phyloP scores from a whole-genome alignment of 2,113 vertebrate genomes.

The Corydoras maculifer region DNA sequence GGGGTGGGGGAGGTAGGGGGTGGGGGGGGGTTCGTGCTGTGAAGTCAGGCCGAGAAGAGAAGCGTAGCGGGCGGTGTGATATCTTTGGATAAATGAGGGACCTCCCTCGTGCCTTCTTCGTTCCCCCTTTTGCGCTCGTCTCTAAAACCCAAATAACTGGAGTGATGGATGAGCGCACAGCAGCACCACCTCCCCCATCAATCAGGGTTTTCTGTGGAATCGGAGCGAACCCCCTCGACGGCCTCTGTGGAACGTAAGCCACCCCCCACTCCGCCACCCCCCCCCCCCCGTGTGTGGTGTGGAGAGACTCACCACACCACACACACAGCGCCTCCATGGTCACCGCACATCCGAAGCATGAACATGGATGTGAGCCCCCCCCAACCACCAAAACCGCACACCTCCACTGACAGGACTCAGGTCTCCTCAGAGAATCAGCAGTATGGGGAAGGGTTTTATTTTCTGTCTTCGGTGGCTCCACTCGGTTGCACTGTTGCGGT shows the following conservation, averaged over 20 bases:
- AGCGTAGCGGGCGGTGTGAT: slow-evolving; percentile 51
- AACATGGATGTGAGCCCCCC: background rate
- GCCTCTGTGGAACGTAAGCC: slow-evolving; percentile 42
- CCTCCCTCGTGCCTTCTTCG: slow-evolving; percentile 47
- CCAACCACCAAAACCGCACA: background rate
- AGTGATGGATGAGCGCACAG: slow-evolving; percentile 69
- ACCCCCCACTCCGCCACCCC: background rate
- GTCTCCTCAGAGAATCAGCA: too few relatives aligned
- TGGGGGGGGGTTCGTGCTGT: background rate
- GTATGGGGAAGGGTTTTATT: too few relatives aligned
- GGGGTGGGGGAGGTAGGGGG: background rate
- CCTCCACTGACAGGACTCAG: too few relatives aligned
- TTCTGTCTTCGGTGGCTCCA: background rate
- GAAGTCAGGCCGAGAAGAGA: background rate
- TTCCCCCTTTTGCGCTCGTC: slow-evolving; percentile 54
- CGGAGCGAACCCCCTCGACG: slow-evolving; percentile 49
- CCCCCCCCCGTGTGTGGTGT: too few relatives aligned
- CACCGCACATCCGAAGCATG: too few relatives aligned
- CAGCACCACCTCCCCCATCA: slow-evolving; percentile 69
- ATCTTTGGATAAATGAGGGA: slow-evolving; percentile 57
- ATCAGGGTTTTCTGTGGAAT: slow-evolving; percentile 47
- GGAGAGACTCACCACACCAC: background rate
- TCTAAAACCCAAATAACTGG: slow-evolving; percentile 70
- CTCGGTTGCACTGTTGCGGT: too few relatives aligned
- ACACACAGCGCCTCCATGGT: background rate